phyloP scores from a whole-genome alignment of 2,888 invertebrate species.

The Diaprepes abbreviatus region DNA sequence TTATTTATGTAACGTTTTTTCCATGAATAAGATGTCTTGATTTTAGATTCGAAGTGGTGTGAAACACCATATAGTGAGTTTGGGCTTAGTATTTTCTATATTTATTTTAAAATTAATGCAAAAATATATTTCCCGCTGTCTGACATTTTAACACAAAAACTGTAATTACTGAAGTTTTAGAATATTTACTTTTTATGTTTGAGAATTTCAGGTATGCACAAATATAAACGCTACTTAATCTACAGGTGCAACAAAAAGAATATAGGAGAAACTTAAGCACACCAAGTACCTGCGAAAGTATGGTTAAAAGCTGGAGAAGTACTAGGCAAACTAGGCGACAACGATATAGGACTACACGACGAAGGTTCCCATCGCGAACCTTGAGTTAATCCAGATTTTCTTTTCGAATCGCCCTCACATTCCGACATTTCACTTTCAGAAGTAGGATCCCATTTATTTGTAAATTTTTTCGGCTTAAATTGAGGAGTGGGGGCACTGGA shows the following conservation, averaged over 20 bases:
- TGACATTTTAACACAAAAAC: too few species aligned
- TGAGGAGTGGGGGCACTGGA: slow-evolving; percentile 57
- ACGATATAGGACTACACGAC: slow-evolving; percentile 72
- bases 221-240: too few species aligned
- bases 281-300: slow-evolving; percentile 61
- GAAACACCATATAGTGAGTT: too few species aligned
- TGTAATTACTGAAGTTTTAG: too few species aligned
- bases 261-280: slow-evolving; percentile 44
- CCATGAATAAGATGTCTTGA: too few species aligned
- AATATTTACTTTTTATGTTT: too few species aligned
- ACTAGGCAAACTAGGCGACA: slow-evolving; percentile 74
- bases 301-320: slow-evolving; percentile 70
- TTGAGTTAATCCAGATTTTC: slow-evolving; percentile 58
- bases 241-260: not conserved
- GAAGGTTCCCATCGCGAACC: slow-evolving; percentile 67
- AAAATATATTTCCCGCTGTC: too few species aligned
- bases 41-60: too few species aligned
- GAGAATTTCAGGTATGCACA: too few species aligned
- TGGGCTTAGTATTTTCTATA: too few species aligned
- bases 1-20: too few species aligned
- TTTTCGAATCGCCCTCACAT: slow-evolving; percentile 68
- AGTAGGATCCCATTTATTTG: slow-evolving; percentile 75
- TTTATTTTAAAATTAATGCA: too few species aligned
- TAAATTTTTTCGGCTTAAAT: slow-evolving; percentile 67
- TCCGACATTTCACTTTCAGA: slow-evolving; percentile 76